Evolutionary conservation across 2,113 vertebrate species (phyloP), one percentile per base, ranked within the genome.

Genomic region (Microtus oregoni): DNA sequence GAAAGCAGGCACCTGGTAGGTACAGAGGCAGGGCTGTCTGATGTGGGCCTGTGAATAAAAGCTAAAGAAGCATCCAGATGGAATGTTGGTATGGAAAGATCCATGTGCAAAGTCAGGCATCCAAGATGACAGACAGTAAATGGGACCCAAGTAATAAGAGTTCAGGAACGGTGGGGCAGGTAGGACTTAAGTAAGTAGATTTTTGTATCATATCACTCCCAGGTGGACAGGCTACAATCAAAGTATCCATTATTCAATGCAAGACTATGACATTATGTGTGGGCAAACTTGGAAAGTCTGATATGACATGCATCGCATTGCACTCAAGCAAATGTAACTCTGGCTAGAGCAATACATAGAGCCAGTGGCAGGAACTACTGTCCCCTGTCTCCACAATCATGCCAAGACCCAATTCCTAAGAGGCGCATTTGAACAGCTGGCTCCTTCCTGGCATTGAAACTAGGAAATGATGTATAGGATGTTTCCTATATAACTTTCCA

Each of bases 41-140:
- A 7, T 52, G 17, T 32, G 5, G 41, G 8, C 55, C 76, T 87
- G 65, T 26, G 11, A 35, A 15, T 30, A 12, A 79, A 17, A 38
- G 14, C 2, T 77, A 30, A 41, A 19, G 26, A 73, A 68, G 58
- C 38, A 30, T 10, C 11, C 1, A 10, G 35, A 72, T 30, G 26
- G 28, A 20, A 44, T 24, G 3, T 7, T 63, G 58, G 3, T 11
- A n/a, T 30, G 4, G 3, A 47, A 3, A 28, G 1, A 17, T 63
- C 55, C 5, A 1, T 10, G 30, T 1, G 1, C 3, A 17, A 50
- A 65, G 3, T 3, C 55, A 41, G 58, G 79, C 24, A 14, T 4
- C 30, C 28, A 55, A 1, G 12, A 14, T 0, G 4, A 63, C 14
- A 30, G n/a, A 44, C 73, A 58, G 44, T 32, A 58, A 47, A 52